Evolutionary conservation across 2,888 invertebrate species (phyloP).

Genomic region (Lasioglossum figueresi): DNA sequence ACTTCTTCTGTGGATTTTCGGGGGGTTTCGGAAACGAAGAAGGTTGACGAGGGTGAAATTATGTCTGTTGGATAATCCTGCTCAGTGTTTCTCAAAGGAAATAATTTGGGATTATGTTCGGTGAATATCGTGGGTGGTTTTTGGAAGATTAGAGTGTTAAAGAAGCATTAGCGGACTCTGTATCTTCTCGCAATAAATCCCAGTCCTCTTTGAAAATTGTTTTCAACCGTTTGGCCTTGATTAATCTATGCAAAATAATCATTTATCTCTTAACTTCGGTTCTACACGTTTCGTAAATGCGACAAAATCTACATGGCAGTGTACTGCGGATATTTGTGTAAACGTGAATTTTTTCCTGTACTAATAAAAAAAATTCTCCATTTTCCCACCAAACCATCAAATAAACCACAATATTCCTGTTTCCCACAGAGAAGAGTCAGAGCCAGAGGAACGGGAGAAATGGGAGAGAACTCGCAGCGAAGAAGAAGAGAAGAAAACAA

Average conservation of each 20-base stretch:
- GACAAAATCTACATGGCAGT: neutral
- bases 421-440: neutral
- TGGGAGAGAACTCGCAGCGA: neutral
- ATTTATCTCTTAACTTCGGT: neutral
- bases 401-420: neutral
- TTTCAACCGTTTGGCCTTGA: neutral
- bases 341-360: neutral
- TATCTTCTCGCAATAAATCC: neutral
- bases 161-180: neutral
- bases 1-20: neutral
- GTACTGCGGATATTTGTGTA: too few relatives aligned
- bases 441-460: neutral
- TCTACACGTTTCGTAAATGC: neutral
- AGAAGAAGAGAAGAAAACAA: neutral
- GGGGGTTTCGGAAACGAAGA: neutral
- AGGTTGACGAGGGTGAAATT: slow-evolving; percentile 21
- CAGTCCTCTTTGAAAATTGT: neutral
- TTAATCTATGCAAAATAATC: neutral
- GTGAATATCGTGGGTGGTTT: neutral
- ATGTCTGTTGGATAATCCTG: neutral
- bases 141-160: neutral
- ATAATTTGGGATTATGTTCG: neutral
- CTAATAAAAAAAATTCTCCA: neutral
- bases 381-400: neutral
- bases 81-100: neutral